Evolutionary conservation across 2,113 vertebrate genomes (phyloP).

Genomic region (Sturnira hondurensis): DNA sequence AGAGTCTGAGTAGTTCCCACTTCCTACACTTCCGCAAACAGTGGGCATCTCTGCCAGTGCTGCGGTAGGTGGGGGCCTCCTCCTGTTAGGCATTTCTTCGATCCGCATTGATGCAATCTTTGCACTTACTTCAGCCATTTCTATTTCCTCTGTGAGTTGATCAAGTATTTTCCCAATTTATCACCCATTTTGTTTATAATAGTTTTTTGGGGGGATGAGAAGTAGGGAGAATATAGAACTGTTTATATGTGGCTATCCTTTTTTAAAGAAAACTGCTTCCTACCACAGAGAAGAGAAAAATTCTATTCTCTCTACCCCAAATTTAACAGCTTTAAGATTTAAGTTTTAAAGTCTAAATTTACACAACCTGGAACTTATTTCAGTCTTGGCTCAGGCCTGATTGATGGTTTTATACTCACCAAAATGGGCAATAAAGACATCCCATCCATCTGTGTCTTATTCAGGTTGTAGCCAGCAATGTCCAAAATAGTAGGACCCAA

Average conservation of each 20-base stretch:
- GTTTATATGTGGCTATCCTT: not conserved
- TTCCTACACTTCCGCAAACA: not conserved
- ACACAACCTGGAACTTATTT: not conserved
- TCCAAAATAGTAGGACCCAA: slow-evolving; percentile 97
- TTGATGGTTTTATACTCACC: slow-evolving; percentile 80
- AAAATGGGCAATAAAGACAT: slow-evolving; percentile 91
- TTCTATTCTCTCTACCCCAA: not conserved
- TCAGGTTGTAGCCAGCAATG: slow-evolving; percentile 90
- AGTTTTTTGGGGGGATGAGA: not conserved
- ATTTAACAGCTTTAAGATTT: not conserved
- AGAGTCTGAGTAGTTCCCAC: not conserved
- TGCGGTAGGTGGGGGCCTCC: not conserved
- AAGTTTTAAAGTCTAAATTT: not conserved
- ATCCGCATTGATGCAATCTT: not conserved
- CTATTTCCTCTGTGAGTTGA: not conserved
- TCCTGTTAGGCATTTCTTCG: not conserved
- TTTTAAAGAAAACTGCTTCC: not conserved
- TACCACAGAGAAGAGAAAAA: not conserved
- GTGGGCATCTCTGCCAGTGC: not conserved
- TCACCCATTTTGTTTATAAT: not conserved
- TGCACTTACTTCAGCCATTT: not conserved
- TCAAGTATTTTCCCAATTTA: not conserved
- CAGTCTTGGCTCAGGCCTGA: not conserved
- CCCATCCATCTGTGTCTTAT: slow-evolving; percentile 96
- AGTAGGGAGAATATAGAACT: not conserved